Conservation (phyloP, 2,113 vertebrate species). For the Trichomycterus rosablanca region DNA sequence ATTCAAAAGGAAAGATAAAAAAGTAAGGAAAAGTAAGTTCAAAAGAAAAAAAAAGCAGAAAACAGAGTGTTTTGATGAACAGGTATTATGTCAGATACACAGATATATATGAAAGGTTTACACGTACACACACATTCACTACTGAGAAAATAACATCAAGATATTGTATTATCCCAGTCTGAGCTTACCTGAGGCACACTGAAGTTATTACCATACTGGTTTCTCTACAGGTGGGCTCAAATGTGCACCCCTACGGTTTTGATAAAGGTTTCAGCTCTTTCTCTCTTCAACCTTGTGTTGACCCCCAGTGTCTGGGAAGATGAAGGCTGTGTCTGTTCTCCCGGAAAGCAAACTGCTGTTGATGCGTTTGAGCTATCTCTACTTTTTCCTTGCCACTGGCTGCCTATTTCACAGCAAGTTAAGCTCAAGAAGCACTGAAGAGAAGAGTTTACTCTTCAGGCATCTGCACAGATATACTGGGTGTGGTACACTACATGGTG, state of each 20-base stretch:
- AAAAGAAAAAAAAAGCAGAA: no score
- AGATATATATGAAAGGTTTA: no score
- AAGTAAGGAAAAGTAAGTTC: no score
- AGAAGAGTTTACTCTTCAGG: slow-evolving; percentile 10
- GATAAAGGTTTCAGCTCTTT: neutral
- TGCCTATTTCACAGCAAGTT: slow-evolving; percentile 29
- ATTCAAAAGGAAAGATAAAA: no score
- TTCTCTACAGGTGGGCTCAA: neutral
- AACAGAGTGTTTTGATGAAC: no score
- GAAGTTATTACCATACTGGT: neutral
- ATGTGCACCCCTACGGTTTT: neutral
- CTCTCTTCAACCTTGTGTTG: neutral
- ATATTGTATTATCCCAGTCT: neutral
- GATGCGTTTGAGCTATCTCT: neutral
- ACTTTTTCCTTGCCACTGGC: neutral
- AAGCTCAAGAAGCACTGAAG: slow-evolving; percentile 3
- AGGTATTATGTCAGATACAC: no score
- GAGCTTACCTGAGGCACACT: neutral
- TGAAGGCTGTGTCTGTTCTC: slow-evolving; percentile 12
- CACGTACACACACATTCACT: no score
- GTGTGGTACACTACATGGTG: no score
- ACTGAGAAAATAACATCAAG: neutral
- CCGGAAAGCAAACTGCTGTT: slow-evolving; percentile 13
- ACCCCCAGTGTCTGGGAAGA: slow-evolving; percentile 27
- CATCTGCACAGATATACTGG: no score